phyloP scores from a whole-genome alignment of 2,113 vertebrate genomes.

The Saccopteryx bilineata region DNA sequence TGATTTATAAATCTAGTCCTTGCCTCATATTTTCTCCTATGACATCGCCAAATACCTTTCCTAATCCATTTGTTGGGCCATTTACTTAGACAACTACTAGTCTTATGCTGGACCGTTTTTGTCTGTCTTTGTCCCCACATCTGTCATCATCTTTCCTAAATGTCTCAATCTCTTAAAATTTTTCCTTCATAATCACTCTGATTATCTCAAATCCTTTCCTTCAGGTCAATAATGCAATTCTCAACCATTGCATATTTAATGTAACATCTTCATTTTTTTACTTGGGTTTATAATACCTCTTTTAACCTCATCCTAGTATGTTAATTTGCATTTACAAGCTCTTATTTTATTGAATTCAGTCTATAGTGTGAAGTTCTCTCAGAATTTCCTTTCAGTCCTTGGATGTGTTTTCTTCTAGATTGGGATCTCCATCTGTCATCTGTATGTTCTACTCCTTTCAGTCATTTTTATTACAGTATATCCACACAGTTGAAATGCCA shows the following conservation, averaged over 20 bases:
- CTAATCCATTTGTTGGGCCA: neutral
- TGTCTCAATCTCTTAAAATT: neutral
- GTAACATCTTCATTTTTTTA: neutral
- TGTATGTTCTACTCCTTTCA: neutral
- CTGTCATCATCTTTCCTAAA: neutral
- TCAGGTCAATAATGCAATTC: neutral
- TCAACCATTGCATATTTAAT: neutral
- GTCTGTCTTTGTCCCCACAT: neutral
- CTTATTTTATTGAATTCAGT: neutral
- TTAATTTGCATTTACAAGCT: neutral
- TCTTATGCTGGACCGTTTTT: neutral
- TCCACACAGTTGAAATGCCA: neutral
- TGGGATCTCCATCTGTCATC: neutral
- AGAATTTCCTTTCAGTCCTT: neutral
- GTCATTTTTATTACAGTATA: neutral
- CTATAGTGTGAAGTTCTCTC: neutral
- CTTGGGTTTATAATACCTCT: neutral
- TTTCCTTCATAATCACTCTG: neutral
- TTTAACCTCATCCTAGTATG: neutral
- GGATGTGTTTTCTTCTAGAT: neutral
- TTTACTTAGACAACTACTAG: neutral
- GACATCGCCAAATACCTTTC: neutral
- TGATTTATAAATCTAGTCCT: neutral
- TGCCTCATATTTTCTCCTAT: neutral
- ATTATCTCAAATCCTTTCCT: conserved; percentile 7